These are phyloP conservation scores for Clarias pachynema DNA, from an alignment of 2,797 vertebrate species.

Conservation along the genomic window DNA sequence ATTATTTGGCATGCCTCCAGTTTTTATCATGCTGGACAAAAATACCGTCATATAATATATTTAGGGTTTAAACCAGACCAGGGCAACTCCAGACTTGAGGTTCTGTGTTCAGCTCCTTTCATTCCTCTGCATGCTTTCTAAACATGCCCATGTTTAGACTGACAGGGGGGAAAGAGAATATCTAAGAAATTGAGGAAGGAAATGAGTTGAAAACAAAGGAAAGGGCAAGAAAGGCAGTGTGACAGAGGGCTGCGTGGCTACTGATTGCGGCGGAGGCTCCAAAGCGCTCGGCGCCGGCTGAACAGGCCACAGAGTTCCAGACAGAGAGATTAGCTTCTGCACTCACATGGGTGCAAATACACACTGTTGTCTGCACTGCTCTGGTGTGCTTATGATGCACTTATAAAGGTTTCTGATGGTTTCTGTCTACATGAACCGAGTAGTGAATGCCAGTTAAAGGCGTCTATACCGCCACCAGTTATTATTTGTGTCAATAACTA, in stretches of 20 bases:
- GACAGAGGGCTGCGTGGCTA: slow-evolving; percentile 67
- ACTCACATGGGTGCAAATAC: slow-evolving; percentile 37
- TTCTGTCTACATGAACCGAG: slow-evolving; percentile 32
- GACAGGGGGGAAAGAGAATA: slow-evolving; percentile 64
- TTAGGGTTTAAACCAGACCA: slow-evolving; percentile 24
- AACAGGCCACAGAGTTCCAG: slow-evolving; percentile 55
- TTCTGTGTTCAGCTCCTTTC: slow-evolving; percentile 28
- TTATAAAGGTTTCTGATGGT: slow-evolving; percentile 43
- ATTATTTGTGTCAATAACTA: not conserved
- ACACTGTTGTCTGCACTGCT: slow-evolving; percentile 37
- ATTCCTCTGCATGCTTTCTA: slow-evolving; percentile 64
- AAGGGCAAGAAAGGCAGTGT: slow-evolving; percentile 74
- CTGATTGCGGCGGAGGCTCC: slow-evolving; percentile 55
- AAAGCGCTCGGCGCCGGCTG: slow-evolving; percentile 49
- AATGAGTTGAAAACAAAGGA: slow-evolving; percentile 79
- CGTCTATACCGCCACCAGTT: not conserved
- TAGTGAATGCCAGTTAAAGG: not conserved
- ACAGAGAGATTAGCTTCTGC: slow-evolving; percentile 54
- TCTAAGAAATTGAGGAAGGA: slow-evolving; percentile 82
- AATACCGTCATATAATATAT: slow-evolving; percentile 27
- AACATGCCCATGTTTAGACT: slow-evolving; percentile 77
- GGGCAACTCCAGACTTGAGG: not conserved
- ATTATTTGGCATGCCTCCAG: slow-evolving; percentile 29
- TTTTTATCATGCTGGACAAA: slow-evolving; percentile 17
- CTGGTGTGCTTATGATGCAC: slow-evolving; percentile 42